phyloP scores from a whole-genome alignment of 2,888 invertebrate genomes.

The Napeogenes inachia region DNA sequence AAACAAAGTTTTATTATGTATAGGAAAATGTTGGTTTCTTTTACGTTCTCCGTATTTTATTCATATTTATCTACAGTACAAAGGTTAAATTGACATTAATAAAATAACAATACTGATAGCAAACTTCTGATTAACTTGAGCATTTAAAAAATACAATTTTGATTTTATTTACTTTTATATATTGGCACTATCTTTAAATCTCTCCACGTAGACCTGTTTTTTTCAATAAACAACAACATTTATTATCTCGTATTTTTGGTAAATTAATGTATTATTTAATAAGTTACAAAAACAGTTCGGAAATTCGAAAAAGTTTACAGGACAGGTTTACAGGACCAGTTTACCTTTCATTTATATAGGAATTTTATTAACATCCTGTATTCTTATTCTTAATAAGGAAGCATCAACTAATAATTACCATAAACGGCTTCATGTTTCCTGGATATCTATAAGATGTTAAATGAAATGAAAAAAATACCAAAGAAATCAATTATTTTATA shows the following conservation, averaged over 20 bases:
- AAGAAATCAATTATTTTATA: no score
- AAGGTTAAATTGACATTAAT: constrained; percentile 1
- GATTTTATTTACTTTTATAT: no score
- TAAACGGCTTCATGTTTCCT: not conserved
- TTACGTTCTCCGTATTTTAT: not conserved
- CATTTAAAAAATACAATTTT: no score
- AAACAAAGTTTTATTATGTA: not conserved
- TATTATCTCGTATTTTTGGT: not conserved
- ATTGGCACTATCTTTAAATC: no score
- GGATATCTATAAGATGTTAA: not conserved
- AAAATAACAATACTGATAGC: not conserved
- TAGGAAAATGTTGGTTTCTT: not conserved
- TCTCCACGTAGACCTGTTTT: no score
- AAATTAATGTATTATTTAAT: not conserved
- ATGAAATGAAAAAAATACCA: not conserved
- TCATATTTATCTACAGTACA: constrained; percentile 1
- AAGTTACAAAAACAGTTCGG: not conserved
- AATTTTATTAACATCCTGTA: constrained; percentile 16
- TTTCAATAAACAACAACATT: no score
- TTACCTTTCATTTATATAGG: constrained; percentile 11
- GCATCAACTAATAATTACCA: not conserved
- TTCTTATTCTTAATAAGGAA: constrained; percentile 11
- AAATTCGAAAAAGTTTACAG: not conserved
- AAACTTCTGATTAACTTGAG: no score
- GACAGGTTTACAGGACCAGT: constrained; percentile 8